Evolutionary conservation across 64 coral and sea anemone genomes (phyloP).

Genomic region (Montipora foliosa): DNA sequence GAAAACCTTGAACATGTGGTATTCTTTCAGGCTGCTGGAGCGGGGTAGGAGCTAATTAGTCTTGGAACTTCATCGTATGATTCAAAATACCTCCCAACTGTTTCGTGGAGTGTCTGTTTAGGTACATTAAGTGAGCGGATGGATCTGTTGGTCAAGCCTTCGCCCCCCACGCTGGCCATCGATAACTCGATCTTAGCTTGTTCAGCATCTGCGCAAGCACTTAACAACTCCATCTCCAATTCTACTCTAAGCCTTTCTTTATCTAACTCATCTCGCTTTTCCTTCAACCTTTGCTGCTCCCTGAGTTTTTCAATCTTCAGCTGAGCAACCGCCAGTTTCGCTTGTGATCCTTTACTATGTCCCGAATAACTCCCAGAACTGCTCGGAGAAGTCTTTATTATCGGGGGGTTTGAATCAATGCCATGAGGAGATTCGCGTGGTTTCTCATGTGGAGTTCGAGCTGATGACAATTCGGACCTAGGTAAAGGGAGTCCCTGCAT

Average conservation of each 20-base stretch:
- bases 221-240: not conserved
- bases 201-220: not conserved
- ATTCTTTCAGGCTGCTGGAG: not conserved
- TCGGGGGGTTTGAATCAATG: not conserved
- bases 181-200: not conserved
- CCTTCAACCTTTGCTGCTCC: slow-evolving; percentile 17
- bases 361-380: not conserved
- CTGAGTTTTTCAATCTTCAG: slow-evolving; percentile 17
- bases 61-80: not conserved
- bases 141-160: not conserved
- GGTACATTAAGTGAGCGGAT: not conserved
- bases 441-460: not conserved
- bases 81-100: not conserved
- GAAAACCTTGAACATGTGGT: not conserved
- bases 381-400: not conserved
- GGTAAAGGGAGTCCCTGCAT: no score
- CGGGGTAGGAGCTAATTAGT: not conserved
- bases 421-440: not conserved
- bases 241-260: not conserved
- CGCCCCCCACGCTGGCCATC: not conserved
- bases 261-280: not conserved
- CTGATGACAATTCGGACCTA: not conserved
- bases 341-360: not conserved
- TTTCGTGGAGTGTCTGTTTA: not conserved
- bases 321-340: slow-evolving; percentile 3